These are phyloP conservation scores for Perca flavescens DNA, from an alignment of 2,113 vertebrate species.

Conservation along the genomic window DNA sequence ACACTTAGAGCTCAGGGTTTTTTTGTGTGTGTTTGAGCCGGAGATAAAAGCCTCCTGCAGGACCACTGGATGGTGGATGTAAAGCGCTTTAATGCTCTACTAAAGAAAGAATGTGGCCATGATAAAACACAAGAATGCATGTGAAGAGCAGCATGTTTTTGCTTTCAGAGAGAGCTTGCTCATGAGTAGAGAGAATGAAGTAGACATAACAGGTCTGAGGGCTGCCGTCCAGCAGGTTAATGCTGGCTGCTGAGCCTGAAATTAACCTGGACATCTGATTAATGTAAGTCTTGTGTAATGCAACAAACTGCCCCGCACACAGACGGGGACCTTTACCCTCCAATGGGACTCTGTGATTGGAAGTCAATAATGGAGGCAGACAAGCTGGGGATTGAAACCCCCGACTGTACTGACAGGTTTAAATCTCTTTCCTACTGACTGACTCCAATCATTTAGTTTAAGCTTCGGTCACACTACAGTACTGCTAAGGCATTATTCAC, in stretches of 20 bases:
- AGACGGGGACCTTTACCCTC: constrained; percentile 74
- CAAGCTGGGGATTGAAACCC: neutral
- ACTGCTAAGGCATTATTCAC: neutral
- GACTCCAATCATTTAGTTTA: neutral
- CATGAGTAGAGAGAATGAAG: neutral
- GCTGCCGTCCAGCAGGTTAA: constrained; percentile 47
- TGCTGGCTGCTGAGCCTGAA: constrained; percentile 71
- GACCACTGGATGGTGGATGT: neutral
- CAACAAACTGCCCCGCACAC: constrained; percentile 58
- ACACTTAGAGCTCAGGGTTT: neutral
- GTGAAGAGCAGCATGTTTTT: neutral
- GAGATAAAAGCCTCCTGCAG: neutral
- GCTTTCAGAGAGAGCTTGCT: neutral
- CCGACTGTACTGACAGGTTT: neutral
- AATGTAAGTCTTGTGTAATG: constrained; percentile 74
- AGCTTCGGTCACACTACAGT: neutral
- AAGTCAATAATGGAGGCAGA: constrained; percentile 40
- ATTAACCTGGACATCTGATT: constrained; percentile 70
- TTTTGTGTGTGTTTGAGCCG: neutral
- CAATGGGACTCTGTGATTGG: constrained; percentile 29
- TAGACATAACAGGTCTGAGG: constrained; percentile 4
- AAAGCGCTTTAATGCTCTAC: neutral
- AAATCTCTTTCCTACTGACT: neutral
- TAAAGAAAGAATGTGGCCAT: neutral
- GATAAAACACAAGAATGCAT: neutral